These are phyloP conservation scores for Iselma pallidipennis DNA, from an alignment of 2,888 invertebrate genomes.

Conservation along the genomic window DNA sequence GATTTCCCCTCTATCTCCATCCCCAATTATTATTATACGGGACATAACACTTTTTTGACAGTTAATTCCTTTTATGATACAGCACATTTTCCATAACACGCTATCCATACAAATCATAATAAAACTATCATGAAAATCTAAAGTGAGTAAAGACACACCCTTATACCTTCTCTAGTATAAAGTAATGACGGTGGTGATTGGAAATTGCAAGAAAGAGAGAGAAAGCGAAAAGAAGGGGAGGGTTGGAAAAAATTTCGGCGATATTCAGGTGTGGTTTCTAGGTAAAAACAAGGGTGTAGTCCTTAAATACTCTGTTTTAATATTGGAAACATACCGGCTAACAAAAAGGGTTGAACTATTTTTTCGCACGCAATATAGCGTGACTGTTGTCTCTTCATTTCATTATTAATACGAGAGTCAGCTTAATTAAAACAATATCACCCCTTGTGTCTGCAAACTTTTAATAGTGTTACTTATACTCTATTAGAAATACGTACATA, in stretches of 20 bases:
- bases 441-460: slow-evolving; percentile 9
- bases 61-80: not conserved
- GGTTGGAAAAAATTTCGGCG: not conserved
- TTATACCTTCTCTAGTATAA: not conserved
- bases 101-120: too few relatives aligned
- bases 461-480: slow-evolving; percentile 1
- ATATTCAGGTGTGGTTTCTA: not conserved
- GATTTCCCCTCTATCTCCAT: too few relatives aligned
- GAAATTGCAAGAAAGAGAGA: too few relatives aligned
- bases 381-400: slow-evolving; percentile 22
- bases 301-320: not conserved
- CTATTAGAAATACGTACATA: not conserved
- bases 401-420: slow-evolving; percentile 18
- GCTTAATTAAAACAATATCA: slow-evolving; percentile 22
- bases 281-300: not conserved
- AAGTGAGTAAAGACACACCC: not conserved
- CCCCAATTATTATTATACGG: too few relatives aligned
- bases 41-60: not conserved
- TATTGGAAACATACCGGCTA: not conserved
- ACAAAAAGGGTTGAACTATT: slow-evolving; percentile 2
- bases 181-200: not conserved
- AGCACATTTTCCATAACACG: not conserved
- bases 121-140: not conserved
- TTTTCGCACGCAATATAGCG: slow-evolving; percentile 23
- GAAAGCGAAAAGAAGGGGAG: too few relatives aligned